Evolutionary conservation across 2,797 vertebrate genomes (phyloP).

Genomic region (Kryptopterus vitreolus): DNA sequence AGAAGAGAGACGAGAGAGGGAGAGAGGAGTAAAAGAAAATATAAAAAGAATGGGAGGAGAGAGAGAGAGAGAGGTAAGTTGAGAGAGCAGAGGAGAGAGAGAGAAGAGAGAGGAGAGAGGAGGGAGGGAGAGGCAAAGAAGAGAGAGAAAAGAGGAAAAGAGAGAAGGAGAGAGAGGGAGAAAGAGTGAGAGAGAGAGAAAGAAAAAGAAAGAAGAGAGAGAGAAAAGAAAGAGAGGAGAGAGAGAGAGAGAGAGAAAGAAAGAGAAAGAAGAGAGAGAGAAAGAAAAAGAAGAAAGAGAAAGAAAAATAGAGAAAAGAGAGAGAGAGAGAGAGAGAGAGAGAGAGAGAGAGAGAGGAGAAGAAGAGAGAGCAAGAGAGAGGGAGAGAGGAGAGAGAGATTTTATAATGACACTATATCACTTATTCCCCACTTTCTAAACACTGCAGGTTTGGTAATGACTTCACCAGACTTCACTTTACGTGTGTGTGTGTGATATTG

Average conservation of each 20-base stretch:
- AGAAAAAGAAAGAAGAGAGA: too few species aligned
- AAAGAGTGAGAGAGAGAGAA: slow-evolving; percentile 5
- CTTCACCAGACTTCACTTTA: too few species aligned
- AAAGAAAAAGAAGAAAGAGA: too few species aligned
- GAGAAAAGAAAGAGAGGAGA: slow-evolving; percentile 66
- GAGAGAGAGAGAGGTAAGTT: neutral
- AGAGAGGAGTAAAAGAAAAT: neutral
- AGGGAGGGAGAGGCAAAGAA: slow-evolving; percentile 23
- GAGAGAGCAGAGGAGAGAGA: slow-evolving; percentile 62
- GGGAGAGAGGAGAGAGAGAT: neutral
- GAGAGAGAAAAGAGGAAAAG: slow-evolving; percentile 44
- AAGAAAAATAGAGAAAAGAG: too few species aligned
- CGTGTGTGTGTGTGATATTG: too few species aligned
- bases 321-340: slow-evolving; percentile 53
- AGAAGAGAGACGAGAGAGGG: neutral
- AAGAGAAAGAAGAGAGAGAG: slow-evolving; percentile 22
- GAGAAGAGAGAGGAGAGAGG: too few species aligned
- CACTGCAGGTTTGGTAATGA: neutral
- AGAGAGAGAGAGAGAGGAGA: slow-evolving; percentile 6
- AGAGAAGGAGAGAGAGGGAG: slow-evolving; percentile 31
- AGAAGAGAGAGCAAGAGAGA: neutral
- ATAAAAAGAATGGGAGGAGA: slow-evolving; percentile 2
- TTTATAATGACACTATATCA: slow-evolving; percentile 4
- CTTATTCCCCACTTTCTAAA: too few species aligned
- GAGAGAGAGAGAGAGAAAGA: slow-evolving; percentile 19